Evolutionary conservation across 2,888 invertebrate species (phyloP).

Genomic region (Melinaea menophilus): DNA sequence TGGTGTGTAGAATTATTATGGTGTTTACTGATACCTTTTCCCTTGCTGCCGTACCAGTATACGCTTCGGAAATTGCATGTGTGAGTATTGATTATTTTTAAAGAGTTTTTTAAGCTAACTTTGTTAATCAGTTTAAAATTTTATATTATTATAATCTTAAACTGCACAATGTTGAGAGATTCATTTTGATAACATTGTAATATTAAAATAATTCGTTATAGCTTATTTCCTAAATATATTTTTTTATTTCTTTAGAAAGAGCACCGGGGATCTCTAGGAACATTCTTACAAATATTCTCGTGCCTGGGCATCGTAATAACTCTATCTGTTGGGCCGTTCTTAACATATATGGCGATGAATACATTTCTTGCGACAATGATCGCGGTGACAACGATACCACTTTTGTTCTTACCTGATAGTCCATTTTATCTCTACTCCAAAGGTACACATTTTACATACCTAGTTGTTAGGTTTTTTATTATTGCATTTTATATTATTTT

Average conservation of each 20-base stretch:
- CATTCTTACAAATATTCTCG: constrained; percentile 56
- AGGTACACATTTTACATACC: constrained; percentile 19
- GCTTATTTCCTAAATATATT: not conserved
- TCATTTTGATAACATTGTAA: not conserved
- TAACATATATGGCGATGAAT: constrained; percentile 48
- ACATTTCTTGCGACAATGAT: constrained; percentile 38
- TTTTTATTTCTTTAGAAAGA: constrained; percentile 51
- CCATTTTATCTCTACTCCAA: constrained; percentile 53
- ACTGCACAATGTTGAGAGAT: constrained; percentile 49
- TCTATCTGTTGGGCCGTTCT: constrained; percentile 57
- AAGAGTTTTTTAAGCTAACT: not conserved
- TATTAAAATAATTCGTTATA: not conserved
- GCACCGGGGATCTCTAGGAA: constrained; percentile 56
- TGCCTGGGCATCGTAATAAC: constrained; percentile 54
- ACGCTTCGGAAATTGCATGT: constrained; percentile 16
- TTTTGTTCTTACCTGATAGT: constrained; percentile 54
- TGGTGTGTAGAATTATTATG: constrained; percentile 40
- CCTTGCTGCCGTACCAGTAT: not conserved
- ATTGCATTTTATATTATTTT: not conserved
- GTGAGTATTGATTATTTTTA: constrained; percentile 37
- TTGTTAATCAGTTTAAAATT: not conserved
- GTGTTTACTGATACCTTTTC: constrained; percentile 38
- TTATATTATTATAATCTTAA: constrained; percentile 44
- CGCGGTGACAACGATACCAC: constrained; percentile 41
- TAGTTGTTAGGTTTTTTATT: not conserved